These are phyloP conservation scores for Lapara coniferarum DNA, from an alignment of 2,888 invertebrate genomes.

Conservation along the genomic window DNA sequence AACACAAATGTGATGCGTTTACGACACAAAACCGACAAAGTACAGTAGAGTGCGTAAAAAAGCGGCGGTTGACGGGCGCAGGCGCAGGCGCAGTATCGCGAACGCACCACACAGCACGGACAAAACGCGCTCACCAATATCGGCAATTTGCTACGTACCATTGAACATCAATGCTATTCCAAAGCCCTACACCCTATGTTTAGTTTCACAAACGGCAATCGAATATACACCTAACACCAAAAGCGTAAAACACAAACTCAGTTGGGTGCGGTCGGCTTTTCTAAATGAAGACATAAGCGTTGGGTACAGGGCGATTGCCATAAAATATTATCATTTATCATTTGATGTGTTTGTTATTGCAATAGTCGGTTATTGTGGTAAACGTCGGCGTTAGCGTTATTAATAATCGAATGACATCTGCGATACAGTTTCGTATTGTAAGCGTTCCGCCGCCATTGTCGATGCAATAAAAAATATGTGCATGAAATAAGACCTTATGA, in stretches of 20 bases:
- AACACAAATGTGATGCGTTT: slow-evolving; percentile 27
- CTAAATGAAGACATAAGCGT: slow-evolving; percentile 74
- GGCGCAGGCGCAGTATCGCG: slow-evolving; percentile 50
- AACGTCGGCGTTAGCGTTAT: slow-evolving; percentile 77
- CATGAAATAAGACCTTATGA: slow-evolving; percentile 43
- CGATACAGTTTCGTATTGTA: slow-evolving; percentile 62
- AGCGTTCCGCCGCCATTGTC: slow-evolving; percentile 52
- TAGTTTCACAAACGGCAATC: slow-evolving; percentile 33
- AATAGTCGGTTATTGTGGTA: slow-evolving; percentile 75
- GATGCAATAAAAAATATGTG: slow-evolving; percentile 43
- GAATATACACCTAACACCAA: slow-evolving; percentile 34
- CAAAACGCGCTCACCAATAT: slow-evolving; percentile 63
- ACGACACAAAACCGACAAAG: slow-evolving; percentile 52
- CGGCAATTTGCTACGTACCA: slow-evolving; percentile 81
- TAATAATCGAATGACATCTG: slow-evolving; percentile 76
- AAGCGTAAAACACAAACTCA: slow-evolving; percentile 36
- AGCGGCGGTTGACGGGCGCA: slow-evolving; percentile 44
- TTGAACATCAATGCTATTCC: slow-evolving; percentile 78
- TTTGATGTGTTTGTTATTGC: slow-evolving; percentile 76
- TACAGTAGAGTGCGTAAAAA: slow-evolving; percentile 63
- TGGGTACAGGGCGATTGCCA: slow-evolving; percentile 72
- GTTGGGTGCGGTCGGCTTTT: slow-evolving; percentile 42
- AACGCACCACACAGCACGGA: slow-evolving; percentile 41
- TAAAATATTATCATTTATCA: slow-evolving; percentile 82
- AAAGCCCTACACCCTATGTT: slow-evolving; percentile 59